Conservation (phyloP, 2,888 invertebrate species). For the Cynaeus angustus region DNA sequence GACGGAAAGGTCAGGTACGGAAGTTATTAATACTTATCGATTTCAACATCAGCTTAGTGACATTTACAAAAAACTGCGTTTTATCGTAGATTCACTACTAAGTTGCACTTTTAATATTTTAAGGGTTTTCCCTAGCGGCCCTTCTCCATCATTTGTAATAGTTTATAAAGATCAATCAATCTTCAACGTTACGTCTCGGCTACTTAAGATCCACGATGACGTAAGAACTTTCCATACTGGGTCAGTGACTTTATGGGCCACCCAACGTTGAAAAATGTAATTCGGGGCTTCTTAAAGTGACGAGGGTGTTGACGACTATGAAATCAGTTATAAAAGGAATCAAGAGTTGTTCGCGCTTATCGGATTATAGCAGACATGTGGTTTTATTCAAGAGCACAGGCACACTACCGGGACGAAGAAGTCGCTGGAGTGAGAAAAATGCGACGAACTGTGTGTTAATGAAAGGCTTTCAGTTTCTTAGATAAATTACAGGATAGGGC, state of each 20-base stretch:
- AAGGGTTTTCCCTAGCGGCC: too few relatives aligned
- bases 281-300: neutral
- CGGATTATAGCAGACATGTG: slow-evolving; percentile 8
- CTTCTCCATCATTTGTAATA: too few relatives aligned
- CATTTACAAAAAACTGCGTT: too few relatives aligned
- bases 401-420: slow-evolving; percentile 12
- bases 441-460: slow-evolving; percentile 12
- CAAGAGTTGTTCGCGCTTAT: slow-evolving; percentile 1
- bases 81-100: too few relatives aligned
- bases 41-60: too few relatives aligned
- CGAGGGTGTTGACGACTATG: slow-evolving; percentile 13
- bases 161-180: too few relatives aligned
- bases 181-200: too few relatives aligned
- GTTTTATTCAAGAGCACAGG: slow-evolving; percentile 1
- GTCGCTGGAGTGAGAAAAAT: slow-evolving; percentile 21
- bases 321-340: slow-evolving; percentile 3
- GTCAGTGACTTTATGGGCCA: slow-evolving; percentile 14
- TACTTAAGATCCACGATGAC: too few relatives aligned
- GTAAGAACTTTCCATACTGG: slow-evolving; percentile 2
- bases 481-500: slow-evolving; percentile 28
- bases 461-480: slow-evolving; percentile 24
- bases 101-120: too few relatives aligned
- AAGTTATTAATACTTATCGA: too few relatives aligned
- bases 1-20: too few relatives aligned
- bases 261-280: neutral